Evolutionary conservation across 2,888 invertebrate species (phyloP).

Genomic region (Pollenia amentaria): DNA sequence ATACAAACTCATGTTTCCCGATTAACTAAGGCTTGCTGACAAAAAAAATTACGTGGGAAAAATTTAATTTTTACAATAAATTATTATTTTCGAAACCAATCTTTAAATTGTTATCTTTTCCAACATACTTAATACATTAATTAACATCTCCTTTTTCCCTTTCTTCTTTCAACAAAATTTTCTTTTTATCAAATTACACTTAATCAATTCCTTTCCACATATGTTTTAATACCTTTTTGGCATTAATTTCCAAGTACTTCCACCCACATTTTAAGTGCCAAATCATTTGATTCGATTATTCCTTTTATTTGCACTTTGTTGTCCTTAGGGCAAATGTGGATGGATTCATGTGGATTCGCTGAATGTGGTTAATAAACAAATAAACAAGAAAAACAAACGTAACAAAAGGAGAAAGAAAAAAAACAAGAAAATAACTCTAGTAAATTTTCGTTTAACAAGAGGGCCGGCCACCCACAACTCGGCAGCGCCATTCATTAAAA

Average conservation of each 20-base stretch:
- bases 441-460: conserved; percentile 58
- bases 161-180: background rate
- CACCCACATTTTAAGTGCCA: conserved; percentile 58
- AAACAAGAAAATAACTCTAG: conserved; percentile 16
- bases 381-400: conserved; percentile 39
- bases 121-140: background rate
- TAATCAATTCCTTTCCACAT: background rate
- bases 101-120: background rate
- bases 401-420: conserved; percentile 7
- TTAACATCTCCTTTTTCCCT: conserved; percentile 11
- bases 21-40: no score
- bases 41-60: no score
- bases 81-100: no score
- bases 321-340: conserved; percentile 61
- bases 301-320: conserved; percentile 28
- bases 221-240: conserved; percentile 14
- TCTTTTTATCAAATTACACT: background rate
- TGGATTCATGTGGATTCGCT: conserved; percentile 58
- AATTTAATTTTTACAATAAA: no score
- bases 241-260: background rate
- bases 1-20: no score
- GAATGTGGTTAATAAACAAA: conserved; percentile 70
- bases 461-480: conserved; percentile 65
- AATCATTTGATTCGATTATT: conserved; percentile 64
- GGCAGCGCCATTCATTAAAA: conserved; percentile 3